phyloP scores from a whole-genome alignment of 2,113 vertebrate genomes.

The Dendropsophus ebraccatus region DNA sequence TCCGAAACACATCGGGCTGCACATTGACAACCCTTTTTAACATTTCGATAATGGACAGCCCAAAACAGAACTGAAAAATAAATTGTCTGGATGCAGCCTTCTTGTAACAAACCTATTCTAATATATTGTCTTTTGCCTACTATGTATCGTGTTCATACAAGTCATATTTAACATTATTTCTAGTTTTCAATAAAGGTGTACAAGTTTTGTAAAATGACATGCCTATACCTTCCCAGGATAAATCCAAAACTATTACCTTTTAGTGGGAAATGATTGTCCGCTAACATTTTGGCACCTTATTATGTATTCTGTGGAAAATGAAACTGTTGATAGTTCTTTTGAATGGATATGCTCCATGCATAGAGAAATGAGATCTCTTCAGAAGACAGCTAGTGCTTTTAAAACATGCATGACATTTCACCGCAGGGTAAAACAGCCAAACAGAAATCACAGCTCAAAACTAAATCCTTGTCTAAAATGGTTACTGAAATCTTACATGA shows the following conservation, averaged over 20 bases:
- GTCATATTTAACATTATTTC: not conserved
- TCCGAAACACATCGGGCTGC: too few species aligned
- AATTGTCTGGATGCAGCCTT: too few species aligned
- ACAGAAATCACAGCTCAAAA: slow-evolving; percentile 53
- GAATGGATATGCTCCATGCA: slow-evolving; percentile 40
- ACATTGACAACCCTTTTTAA: too few species aligned
- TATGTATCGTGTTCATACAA: too few species aligned
- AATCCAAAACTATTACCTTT: slow-evolving; percentile 13
- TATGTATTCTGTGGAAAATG: slow-evolving; percentile 36
- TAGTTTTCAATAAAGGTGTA: not conserved
- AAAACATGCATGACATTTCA: slow-evolving; percentile 56
- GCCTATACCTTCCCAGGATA: not conserved
- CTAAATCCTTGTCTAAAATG: slow-evolving; percentile 54
- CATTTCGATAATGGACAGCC: too few species aligned
- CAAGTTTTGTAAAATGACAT: not conserved
- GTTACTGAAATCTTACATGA: slow-evolving; percentile 48
- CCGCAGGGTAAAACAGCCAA: slow-evolving; percentile 55
- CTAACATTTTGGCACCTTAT: slow-evolving; percentile 10
- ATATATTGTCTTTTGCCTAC: not conserved
- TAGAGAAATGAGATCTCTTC: slow-evolving; percentile 42
- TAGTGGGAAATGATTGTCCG: not conserved
- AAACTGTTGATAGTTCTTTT: slow-evolving; percentile 31
- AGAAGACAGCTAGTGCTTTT: slow-evolving; percentile 50
- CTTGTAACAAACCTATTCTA: too few species aligned
- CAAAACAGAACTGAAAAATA: too few species aligned